Conservation (phyloP, 2,797 vertebrate species). For the Thunnus albacares region DNA sequence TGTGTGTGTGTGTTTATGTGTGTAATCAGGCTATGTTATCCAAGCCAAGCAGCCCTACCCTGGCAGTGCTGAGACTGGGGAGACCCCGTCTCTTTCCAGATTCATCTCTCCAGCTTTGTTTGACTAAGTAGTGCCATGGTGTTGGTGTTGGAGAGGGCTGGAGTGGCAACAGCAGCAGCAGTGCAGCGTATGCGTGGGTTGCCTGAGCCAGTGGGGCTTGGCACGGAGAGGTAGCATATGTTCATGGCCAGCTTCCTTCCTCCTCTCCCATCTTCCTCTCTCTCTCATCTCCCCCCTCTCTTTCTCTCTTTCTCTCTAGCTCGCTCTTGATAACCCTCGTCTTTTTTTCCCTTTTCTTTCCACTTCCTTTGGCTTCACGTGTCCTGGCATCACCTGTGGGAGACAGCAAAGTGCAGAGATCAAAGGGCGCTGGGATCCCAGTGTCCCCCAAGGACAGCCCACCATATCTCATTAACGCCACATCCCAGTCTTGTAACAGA, state of each 20-base stretch:
- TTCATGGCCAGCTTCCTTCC: conserved; percentile 78
- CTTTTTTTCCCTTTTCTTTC: conserved; percentile 5
- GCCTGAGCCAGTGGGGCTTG: conserved; percentile 82
- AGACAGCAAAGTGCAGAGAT: conserved; percentile 56
- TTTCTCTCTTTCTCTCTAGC: conserved; percentile 34
- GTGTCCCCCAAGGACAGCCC: conserved; percentile 52
- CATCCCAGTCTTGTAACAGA: conserved; percentile 39
- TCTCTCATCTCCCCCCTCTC: background rate
- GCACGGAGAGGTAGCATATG: conserved; percentile 82
- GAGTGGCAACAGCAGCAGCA: conserved; percentile 78
- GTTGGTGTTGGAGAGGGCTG: conserved; percentile 79
- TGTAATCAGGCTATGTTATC: conserved; percentile 66
- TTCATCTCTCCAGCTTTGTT: conserved; percentile 83
- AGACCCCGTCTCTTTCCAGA: conserved; percentile 78
- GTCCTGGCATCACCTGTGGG: conserved; percentile 51
- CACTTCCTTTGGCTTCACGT: conserved; percentile 28
- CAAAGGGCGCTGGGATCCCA: conserved; percentile 59
- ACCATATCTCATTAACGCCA: conserved; percentile 43
- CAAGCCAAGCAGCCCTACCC: conserved; percentile 64
- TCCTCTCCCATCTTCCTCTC: conserved; percentile 64
- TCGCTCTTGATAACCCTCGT: conserved; percentile 51
- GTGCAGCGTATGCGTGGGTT: conserved; percentile 78
- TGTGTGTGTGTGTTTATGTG: conserved; percentile 29
- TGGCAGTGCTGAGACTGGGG: conserved; percentile 72
- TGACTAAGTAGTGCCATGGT: conserved; percentile 82